Evolutionary conservation across 2,888 invertebrate species (phyloP).

Genomic region (Dynastes grantii): DNA sequence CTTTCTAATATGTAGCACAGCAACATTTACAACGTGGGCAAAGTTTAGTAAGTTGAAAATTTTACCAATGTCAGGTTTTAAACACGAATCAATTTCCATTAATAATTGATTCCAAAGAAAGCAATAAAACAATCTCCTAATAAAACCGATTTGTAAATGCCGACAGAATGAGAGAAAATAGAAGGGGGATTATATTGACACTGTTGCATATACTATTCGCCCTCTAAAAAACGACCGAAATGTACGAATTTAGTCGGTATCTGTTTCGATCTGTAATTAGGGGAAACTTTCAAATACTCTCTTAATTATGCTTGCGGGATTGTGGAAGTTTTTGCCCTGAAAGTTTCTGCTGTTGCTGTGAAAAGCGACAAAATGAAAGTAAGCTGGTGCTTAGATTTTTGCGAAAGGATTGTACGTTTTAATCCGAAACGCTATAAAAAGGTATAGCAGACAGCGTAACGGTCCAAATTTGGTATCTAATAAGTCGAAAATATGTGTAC

Average conservation of each 20-base stretch:
- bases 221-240: not conserved
- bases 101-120: not conserved
- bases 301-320: not conserved
- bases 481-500: no score
- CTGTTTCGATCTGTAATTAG: not conserved
- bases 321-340: not conserved
- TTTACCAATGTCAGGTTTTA: not conserved
- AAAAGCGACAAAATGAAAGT: slow-evolving; percentile 1
- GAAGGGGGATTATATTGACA: not conserved
- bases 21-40: not conserved
- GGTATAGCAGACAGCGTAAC: no score
- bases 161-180: not conserved
- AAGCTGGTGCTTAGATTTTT: no score
- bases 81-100: not conserved
- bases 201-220: not conserved
- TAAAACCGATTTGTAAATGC: not conserved
- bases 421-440: no score
- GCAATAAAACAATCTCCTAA: not conserved
- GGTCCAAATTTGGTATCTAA: no score
- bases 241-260: not conserved
- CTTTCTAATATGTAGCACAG: no score
- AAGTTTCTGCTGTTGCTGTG: not conserved
- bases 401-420: no score
- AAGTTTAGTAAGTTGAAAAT: not conserved
- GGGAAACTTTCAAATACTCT: slow-evolving; percentile 9